These are phyloP conservation scores for Oryctes rhinoceros DNA, from an alignment of 1,140 invertebrate species.

Conservation along the genomic window DNA sequence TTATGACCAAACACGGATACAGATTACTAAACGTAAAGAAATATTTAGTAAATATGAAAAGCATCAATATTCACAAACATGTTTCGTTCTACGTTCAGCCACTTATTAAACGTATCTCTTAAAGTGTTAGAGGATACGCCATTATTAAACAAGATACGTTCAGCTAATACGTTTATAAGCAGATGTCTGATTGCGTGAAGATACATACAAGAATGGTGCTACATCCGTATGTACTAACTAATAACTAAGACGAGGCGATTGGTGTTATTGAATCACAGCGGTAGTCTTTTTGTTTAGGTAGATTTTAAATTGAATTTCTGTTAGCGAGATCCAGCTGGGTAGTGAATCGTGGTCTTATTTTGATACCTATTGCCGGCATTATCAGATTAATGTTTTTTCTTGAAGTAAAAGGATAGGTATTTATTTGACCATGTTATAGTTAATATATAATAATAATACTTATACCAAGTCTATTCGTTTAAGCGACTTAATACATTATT, in stretches of 20 bases:
- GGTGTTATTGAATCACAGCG: slow-evolving; percentile 55
- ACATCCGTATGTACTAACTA: slow-evolving; percentile 52
- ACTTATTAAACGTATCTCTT: background rate
- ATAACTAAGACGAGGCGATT: slow-evolving; percentile 53
- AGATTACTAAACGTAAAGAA: too few species aligned
- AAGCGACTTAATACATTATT: too few species aligned
- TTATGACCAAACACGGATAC: too few species aligned
- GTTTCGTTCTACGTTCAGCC: background rate
- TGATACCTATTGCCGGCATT: slow-evolving; percentile 53
- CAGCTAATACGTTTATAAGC: slow-evolving; percentile 20
- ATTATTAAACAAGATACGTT: background rate
- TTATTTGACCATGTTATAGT: background rate
- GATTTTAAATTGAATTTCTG: slow-evolving; percentile 56
- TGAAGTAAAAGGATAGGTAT: background rate
- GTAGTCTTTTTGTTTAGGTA: slow-evolving; percentile 53
- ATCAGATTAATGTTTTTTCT: slow-evolving; percentile 42
- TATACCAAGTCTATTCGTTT: too few species aligned
- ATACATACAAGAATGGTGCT: background rate
- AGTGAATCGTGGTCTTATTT: slow-evolving; percentile 48
- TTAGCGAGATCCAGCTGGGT: slow-evolving; percentile 48
- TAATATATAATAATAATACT: background rate
- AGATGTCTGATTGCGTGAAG: slow-evolving; percentile 34
- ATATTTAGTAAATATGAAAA: too few species aligned
- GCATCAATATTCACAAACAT: too few species aligned
- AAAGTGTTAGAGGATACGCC: background rate